Evolutionary conservation across 2,797 vertebrate species (phyloP), one percentile per base, ranked within the genome.

Genomic region (Falco biarmicus): DNA sequence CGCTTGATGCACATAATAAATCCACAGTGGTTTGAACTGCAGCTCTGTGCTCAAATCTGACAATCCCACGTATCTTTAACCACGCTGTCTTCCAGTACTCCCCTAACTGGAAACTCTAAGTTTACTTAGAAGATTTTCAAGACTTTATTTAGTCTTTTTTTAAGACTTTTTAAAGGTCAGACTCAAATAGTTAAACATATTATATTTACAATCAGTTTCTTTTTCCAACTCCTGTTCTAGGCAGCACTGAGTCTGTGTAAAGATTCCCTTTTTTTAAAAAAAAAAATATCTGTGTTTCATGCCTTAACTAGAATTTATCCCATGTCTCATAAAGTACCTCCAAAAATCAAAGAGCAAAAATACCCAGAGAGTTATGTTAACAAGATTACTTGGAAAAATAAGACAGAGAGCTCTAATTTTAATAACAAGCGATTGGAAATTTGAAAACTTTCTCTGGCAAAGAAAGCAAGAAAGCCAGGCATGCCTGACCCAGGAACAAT

Each of bases 1-100:
- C 47, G 75, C 82, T 84, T 84, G 93, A 90, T 93, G 84, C 90
- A 66, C 91, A 56, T 48, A 79, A 92, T 64, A 95, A 96, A 95
- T 88, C 91, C 91, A 83, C 74, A 16, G 89, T 34, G 89, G 84
- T 69, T 85, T 91, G 90, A 70, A 45, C 53, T 53, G 83, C 91
- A 90, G 79, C 80, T 89, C 84, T 26, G 65, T 32, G 75, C 89
- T 84, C 81, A 61, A 85, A 74, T 37, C 85, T 73, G 83, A 85
- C 97, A 93, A 13, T 20, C 65, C 66, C 84, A 64, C 20, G 18
- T 22, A 34, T 29, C 87, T 57, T 50, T 53, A 71, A 25, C 63
- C 60, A 16, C 2, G 53, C 61, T n/a, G 63, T 12, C 56, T 83
- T 29, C 41, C 78, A 80, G n/a, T 10, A 19, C 29, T 87, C n/a